Conservation (phyloP, 2,888 invertebrate species). For the Prosapia bicincta region DNA sequence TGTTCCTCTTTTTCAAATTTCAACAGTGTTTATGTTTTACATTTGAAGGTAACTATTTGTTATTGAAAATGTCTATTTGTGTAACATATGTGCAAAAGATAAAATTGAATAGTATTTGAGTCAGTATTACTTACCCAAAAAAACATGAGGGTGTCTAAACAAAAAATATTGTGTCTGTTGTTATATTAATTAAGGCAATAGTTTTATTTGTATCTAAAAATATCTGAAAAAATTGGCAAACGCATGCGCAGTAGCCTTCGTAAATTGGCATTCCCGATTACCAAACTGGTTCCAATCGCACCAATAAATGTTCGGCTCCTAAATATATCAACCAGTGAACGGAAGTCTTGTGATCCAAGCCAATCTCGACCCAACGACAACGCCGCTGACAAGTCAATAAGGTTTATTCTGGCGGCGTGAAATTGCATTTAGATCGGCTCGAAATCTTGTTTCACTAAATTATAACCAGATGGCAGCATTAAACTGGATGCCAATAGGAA, state of each 20-base stretch:
- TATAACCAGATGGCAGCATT: background rate
- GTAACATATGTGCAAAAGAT: too few relatives aligned
- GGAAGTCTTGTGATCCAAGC: background rate
- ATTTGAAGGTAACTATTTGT: too few relatives aligned
- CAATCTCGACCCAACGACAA: background rate
- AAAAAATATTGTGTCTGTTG: too few relatives aligned
- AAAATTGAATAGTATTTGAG: too few relatives aligned
- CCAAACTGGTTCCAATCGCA: background rate
- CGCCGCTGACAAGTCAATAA: background rate
- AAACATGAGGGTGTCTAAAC: too few relatives aligned
- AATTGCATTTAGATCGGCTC: background rate
- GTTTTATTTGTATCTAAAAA: too few relatives aligned
- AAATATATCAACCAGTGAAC: background rate
- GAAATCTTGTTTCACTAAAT: conserved; percentile 2
- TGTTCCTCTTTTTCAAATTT: too few relatives aligned
- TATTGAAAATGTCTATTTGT: too few relatives aligned
- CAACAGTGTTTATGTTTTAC: too few relatives aligned
- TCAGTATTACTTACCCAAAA: too few relatives aligned
- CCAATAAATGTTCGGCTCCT: background rate
- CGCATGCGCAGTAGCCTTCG: background rate
- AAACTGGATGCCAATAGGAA: background rate
- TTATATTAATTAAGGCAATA: too few relatives aligned
- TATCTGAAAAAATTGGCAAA: too few relatives aligned
- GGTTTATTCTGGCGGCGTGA: background rate
- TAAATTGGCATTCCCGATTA: background rate